A percentile compares a stretch with the other conserved stretches of the same genome.
These are phyloP conservation scores for Etheostoma perlongum DNA, from an alignment of 2,797 vertebrate genomes.

Conservation along the genomic window DNA sequence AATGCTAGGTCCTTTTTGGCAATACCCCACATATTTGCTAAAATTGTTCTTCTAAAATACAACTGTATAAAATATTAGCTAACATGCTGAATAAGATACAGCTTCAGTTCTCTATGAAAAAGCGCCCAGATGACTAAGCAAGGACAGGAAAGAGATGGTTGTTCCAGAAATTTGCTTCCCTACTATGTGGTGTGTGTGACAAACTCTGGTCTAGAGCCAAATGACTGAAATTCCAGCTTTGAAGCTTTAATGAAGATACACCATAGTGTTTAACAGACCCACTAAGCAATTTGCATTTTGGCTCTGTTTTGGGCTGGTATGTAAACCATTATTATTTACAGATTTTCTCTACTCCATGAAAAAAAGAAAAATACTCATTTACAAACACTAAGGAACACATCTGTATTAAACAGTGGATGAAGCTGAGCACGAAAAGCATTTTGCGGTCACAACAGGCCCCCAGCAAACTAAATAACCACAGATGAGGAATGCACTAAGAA, in stretches of 20 bases:
- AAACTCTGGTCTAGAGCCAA: constrained; percentile 72
- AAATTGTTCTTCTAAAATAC: constrained; percentile 24
- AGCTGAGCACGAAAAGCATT: constrained; percentile 82
- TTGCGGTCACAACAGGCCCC: constrained; percentile 86
- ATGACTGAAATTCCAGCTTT: constrained; percentile 84
- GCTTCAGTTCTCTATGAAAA: constrained; percentile 29
- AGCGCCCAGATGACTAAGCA: constrained; percentile 32
- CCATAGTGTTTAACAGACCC: constrained; percentile 83
- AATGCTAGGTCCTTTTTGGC: constrained; percentile 34
- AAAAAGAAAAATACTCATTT: constrained; percentile 77
- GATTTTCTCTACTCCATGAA: constrained; percentile 77
- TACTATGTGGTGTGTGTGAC: constrained; percentile 68
- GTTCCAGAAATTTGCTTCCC: constrained; percentile 58
- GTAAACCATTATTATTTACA: constrained; percentile 86
- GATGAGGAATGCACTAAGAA: constrained; percentile 87
- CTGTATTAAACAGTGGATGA: constrained; percentile 78
- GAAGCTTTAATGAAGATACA: constrained; percentile 85
- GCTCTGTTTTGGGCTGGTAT: constrained; percentile 76
- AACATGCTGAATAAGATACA: constrained; percentile 34
- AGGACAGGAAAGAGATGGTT: constrained; percentile 48
- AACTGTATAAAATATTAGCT: constrained; percentile 13
- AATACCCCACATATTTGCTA: constrained; percentile 15
- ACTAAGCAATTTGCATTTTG: constrained; percentile 80
- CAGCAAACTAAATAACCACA: constrained; percentile 87
- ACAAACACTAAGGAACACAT: constrained; percentile 78